Conservation (phyloP, 2,113 vertebrate species). For the Nothobranchius furzeri region DNA sequence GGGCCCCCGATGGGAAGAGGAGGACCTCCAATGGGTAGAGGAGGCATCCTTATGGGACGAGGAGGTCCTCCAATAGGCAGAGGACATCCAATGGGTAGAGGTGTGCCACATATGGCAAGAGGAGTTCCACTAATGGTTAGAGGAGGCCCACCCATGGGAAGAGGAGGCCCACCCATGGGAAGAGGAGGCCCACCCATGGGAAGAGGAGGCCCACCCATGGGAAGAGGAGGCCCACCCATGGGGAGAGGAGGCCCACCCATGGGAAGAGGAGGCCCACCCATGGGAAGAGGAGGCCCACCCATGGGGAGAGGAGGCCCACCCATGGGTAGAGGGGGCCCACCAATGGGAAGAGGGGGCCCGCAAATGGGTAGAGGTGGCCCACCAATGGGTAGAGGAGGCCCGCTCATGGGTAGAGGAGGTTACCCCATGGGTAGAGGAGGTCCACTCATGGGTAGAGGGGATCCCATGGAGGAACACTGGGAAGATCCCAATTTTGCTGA, state of each 20-base stretch:
- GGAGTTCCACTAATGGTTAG: conserved; percentile 77
- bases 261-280: conserved; percentile 58
- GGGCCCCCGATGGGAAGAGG: conserved; percentile 75
- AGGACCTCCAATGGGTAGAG: conserved; percentile 33
- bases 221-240: conserved; percentile 19
- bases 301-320: conserved; percentile 56
- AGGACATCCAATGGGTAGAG: conserved; percentile 56
- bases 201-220: conserved; percentile 67
- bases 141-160: conserved; percentile 57
- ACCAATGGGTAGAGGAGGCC: conserved; percentile 77
- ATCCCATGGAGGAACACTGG: conserved; percentile 85
- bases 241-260: conserved; percentile 71
- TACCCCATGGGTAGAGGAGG: conserved; percentile 53
- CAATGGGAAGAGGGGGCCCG: conserved; percentile 15
- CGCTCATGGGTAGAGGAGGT: conserved; percentile 45
- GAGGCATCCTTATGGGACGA: conserved; percentile 49
- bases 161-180: conserved; percentile 60
- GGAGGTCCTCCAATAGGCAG: conserved; percentile 66
- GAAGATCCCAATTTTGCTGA: conserved; percentile 81
- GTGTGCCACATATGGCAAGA: conserved; percentile 76
- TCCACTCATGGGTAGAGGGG: conserved; percentile 70
- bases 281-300: conserved; percentile 71
- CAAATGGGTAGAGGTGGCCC: conserved; percentile 68
- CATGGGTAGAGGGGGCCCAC: conserved; percentile 76
- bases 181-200: conserved; percentile 77